phyloP scores from a whole-genome alignment of 2,888 invertebrate genomes.

The Cheilosia urbana region DNA sequence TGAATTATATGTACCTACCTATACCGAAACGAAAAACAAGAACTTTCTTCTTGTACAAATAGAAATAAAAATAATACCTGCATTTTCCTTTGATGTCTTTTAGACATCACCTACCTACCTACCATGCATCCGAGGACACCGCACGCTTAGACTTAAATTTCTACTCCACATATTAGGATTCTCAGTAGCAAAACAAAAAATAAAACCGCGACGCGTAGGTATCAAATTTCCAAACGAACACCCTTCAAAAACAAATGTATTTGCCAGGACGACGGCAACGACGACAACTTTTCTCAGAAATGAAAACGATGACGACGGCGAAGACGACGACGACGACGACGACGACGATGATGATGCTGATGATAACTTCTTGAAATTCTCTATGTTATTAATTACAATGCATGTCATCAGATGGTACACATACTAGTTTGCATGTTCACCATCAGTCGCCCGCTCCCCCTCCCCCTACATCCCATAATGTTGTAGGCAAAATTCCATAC shows the following conservation, averaged over 20 bases:
- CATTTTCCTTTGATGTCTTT: constrained; percentile 51
- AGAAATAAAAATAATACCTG: constrained; percentile 4
- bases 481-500: constrained; percentile 25
- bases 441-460: neutral
- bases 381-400: constrained; percentile 71
- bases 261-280: constrained; percentile 35
- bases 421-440: constrained; percentile 21
- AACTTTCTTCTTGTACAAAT: no score
- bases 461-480: neutral
- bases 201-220: constrained; percentile 39
- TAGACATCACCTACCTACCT: neutral
- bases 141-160: neutral
- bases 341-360: constrained; percentile 47
- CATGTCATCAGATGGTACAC: constrained; percentile 70
- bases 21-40: no score
- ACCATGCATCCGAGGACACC: neutral
- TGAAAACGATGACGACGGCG: neutral
- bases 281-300: constrained; percentile 13
- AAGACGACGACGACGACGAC: neutral
- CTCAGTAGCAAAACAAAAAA: constrained; percentile 1
- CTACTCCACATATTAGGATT: constrained; percentile 4
- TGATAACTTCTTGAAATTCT: constrained; percentile 72
- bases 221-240: constrained; percentile 68
- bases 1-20: no score
- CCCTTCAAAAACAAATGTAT: constrained; percentile 58